Evolutionary conservation across 1,140 invertebrate species (phyloP), one percentile per base, ranked within the genome.

Genomic region (Stenopsyche tienmushanensis): DNA sequence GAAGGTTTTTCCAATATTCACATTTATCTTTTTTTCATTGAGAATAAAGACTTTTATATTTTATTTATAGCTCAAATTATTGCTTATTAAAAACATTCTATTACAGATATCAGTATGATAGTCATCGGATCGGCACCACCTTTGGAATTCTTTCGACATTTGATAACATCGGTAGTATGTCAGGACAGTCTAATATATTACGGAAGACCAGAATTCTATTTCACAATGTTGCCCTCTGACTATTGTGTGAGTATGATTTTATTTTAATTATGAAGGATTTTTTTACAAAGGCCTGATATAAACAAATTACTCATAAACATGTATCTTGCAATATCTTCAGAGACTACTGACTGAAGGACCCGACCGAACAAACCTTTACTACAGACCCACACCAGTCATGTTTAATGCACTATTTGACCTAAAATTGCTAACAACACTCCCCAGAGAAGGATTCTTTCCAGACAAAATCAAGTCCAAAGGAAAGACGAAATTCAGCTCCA

Each of bases 321-420:
- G 3, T 26, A 60, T 5, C 9, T 59, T 58, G 9, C 44, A 64
- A 9, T 20, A 8, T 58, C 63, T 57, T 0, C 20, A 76, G 74
- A 74, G 74, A 49, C 60, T 77, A 3, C 74, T 73, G 34, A 73
- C 69, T 67, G 64, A 71, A n/a, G n/a, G n/a, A n/a, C n/a, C n/a
- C 17, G 54, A 39, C 29, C 20, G 60, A 29, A 13, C 18, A 23
- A 29, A 21, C 10, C 18, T 21, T 25, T 34, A 29, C 10, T 60
- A 65, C 29, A 64, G 49, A 47, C 10, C 82, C 13, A 71, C 81
- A 0, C 79, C 83, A 26, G 76, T 84, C 53, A 71, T 85, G 13
- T 86, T 85, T 62, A 84, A 85, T 72, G 69, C 82, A 24, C 72
- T 86, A 2, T 86, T 85, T 66, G 76, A 84, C 57, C 78, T 76